Percentiles rank a stretch among this genome's conserved stretches.
Conservation (phyloP, 1,140 invertebrate genomes). For the Centruroides sculpturatus region DNA sequence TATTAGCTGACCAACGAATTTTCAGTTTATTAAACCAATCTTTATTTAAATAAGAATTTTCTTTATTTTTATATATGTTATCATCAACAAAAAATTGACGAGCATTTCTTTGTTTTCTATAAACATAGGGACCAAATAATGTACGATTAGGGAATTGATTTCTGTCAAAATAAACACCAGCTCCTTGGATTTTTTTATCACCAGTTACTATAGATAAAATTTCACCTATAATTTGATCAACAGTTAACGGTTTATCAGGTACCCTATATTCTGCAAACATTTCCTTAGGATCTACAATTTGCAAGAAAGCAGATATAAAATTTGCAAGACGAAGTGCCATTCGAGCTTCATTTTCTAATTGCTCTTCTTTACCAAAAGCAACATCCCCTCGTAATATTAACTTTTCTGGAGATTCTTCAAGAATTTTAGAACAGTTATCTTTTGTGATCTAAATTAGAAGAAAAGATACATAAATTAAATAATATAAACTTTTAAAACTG, state of each 20-base stretch:
- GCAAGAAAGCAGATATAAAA: constrained; percentile 36
- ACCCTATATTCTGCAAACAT: constrained; percentile 77
- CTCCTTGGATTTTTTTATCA: constrained; percentile 75
- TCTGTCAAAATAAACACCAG: constrained; percentile 84
- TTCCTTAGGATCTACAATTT: constrained; percentile 82
- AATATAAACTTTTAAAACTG: background rate
- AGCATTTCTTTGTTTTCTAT: constrained; percentile 64
- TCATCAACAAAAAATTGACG: constrained; percentile 77
- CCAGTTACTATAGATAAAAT: constrained; percentile 79
- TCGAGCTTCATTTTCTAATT: constrained; percentile 86
- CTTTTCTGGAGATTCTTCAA: constrained; percentile 42
- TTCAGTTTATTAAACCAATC: constrained; percentile 77
- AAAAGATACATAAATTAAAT: too few relatives aligned
- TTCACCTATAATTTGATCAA: constrained; percentile 89
- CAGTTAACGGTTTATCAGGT: constrained; percentile 69
- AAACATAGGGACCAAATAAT: constrained; percentile 87
- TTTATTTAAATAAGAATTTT: constrained; percentile 48
- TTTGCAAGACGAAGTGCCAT: constrained; percentile 88
- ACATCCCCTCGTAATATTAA: constrained; percentile 66
- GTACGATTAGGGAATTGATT: constrained; percentile 81
- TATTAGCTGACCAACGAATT: constrained; percentile 84
- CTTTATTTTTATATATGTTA: constrained; percentile 42
- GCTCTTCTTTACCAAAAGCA: constrained; percentile 64
- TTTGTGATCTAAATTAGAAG: constrained; percentile 5
- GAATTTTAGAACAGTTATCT: constrained; percentile 16